phyloP scores from a whole-genome alignment of 2,888 invertebrate species.

The Laspeyria flexula region DNA sequence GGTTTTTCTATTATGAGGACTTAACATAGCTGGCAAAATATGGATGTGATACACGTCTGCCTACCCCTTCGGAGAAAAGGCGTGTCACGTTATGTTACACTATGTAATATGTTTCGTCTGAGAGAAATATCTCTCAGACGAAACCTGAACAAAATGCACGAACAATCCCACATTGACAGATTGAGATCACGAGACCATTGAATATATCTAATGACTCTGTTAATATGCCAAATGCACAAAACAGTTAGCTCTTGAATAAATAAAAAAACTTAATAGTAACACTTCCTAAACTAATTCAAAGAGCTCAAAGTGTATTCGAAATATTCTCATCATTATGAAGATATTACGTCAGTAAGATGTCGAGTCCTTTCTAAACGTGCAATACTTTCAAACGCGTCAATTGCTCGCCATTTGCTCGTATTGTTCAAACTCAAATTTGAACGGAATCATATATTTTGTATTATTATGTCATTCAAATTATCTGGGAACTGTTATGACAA shows the following conservation, averaged over 20 bases:
- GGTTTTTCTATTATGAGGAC: no score
- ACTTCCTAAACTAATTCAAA: not conserved
- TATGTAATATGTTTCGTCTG: no score
- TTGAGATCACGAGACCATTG: no score
- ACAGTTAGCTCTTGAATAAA: not conserved
- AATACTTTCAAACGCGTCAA: constrained; percentile 15
- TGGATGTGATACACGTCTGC: no score
- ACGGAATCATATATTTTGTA: not conserved
- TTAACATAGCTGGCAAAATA: no score
- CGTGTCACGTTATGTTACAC: no score
- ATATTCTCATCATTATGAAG: constrained; percentile 12
- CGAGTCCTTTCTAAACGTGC: constrained; percentile 6
- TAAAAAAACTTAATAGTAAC: not conserved
- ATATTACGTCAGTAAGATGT: not conserved
- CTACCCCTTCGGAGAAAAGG: no score
- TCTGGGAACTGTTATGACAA: not conserved
- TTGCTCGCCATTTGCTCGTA: constrained; percentile 12
- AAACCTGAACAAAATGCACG: no score
- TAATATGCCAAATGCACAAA: not conserved
- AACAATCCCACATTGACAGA: no score
- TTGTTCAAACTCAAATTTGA: not conserved
- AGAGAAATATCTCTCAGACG: no score
- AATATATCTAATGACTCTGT: not conserved
- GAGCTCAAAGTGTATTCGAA: constrained; percentile 1
- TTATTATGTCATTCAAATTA: not conserved